phyloP scores from a whole-genome alignment of 2,113 vertebrate species.

The Martes martes region DNA sequence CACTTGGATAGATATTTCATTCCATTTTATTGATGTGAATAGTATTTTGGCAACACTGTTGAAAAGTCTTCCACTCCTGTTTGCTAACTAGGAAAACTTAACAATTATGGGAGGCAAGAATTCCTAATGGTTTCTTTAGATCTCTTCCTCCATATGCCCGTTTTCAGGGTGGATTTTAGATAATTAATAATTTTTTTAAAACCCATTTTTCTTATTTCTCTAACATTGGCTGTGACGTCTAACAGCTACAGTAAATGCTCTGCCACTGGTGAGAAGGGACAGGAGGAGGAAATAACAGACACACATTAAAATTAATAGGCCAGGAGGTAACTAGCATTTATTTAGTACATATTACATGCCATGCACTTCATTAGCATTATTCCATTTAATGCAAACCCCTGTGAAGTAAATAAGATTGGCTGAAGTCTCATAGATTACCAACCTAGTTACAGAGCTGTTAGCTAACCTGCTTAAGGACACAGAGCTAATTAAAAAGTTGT shows the following conservation, averaged over 20 bases:
- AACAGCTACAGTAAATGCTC: not conserved
- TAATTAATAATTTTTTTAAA: not conserved
- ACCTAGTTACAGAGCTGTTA: not conserved
- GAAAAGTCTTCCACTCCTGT: not conserved
- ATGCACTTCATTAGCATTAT: not conserved
- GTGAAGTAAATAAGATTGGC: not conserved
- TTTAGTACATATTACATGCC: not conserved
- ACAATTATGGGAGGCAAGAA: not conserved
- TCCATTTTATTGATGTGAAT: not conserved
- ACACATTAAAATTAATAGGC: not conserved
- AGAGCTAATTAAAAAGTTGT: conserved; percentile 30
- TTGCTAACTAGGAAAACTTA: conserved; percentile 23
- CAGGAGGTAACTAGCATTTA: not conserved
- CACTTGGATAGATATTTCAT: not conserved
- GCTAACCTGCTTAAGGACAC: not conserved
- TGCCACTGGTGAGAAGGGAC: not conserved
- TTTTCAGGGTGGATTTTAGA: not conserved
- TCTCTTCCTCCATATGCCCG: not conserved
- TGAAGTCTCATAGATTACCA: conserved; percentile 19
- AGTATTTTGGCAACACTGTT: not conserved
- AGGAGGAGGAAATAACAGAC: not conserved
- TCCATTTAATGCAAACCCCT: not conserved
- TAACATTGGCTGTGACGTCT: not conserved
- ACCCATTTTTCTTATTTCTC: not conserved
- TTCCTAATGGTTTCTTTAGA: conserved; percentile 17